Conservation (phyloP, 2,888 invertebrate genomes). For the Conops quadrifasciatus region DNA sequence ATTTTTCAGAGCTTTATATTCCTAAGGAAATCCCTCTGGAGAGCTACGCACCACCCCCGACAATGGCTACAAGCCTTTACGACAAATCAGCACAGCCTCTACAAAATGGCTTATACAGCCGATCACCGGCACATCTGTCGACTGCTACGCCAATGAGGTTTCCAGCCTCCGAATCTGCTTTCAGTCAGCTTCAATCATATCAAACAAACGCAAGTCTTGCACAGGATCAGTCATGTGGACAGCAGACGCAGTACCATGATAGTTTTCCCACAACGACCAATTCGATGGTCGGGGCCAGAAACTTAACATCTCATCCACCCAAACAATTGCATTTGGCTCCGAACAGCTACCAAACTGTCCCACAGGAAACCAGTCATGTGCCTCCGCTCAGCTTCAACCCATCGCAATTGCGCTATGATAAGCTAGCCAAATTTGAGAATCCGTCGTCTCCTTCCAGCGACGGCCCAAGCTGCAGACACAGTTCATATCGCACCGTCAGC, state of each 20-base stretch:
- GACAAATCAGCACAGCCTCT: slow-evolving; percentile 1
- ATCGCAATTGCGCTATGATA: slow-evolving; percentile 59
- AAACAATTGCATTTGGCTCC: slow-evolving; percentile 49
- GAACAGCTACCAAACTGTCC: slow-evolving; percentile 50
- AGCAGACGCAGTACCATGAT: background rate
- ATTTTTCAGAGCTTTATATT: slow-evolving; percentile 58
- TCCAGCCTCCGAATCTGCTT: background rate
- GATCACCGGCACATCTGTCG: background rate
- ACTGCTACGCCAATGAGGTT: background rate
- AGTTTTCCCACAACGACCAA: slow-evolving; percentile 32
- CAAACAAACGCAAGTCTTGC: background rate
- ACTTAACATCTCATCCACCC: slow-evolving; percentile 37
- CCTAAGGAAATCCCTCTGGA: slow-evolving; percentile 63
- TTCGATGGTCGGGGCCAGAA: background rate
- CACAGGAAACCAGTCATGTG: slow-evolving; percentile 42
- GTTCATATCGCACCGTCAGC: slow-evolving; percentile 28
- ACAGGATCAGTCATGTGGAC: background rate
- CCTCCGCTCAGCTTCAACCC: slow-evolving; percentile 56
- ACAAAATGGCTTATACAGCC: slow-evolving; percentile 8
- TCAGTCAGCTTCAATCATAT: background rate
- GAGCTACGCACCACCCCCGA: slow-evolving; percentile 61
- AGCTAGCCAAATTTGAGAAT: slow-evolving; percentile 59
- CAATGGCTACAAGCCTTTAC: too few species aligned
- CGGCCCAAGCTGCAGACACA: slow-evolving; percentile 25
- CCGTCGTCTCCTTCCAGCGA: slow-evolving; percentile 18